Base-by-base conservation (phyloP, 2,113 vertebrate species). In the Eidolon helvum region DNA sequence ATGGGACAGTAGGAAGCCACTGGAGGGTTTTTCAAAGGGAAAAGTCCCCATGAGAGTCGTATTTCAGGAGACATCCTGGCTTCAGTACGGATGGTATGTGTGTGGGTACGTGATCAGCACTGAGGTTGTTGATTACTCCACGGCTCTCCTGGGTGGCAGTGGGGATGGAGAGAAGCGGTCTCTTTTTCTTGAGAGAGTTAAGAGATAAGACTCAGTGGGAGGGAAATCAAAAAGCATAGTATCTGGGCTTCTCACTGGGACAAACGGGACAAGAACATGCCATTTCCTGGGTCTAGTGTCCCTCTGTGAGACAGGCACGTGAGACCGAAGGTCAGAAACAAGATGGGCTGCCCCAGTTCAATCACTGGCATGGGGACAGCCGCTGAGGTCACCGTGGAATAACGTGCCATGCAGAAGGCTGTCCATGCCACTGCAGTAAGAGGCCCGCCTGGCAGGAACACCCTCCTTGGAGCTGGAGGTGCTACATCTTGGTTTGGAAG, bases 221-320 rank as follows among this genome's bases (percentile, higher is more conserved):
- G 22, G 38, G 8, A 28, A 43, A 65, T n/a, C 3, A 33, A 2
- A 48, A 86, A 66, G 30, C 1, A 7, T 0, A 59, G 35, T 8
- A 26, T 57, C 48, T 45, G 68, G 75, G 92, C 35, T 89, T 63
- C 75, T n/a, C 4, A 0, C 45, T 9, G 11, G 77, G 45, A 45
- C 5, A 30, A 43, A 65, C 19, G 19, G 71, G 66, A 24, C 79
- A 59, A 28, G 22, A 14, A 22, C 7, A 22, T 4, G 35, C 69
- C 57, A 10, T 14, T 30, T 66, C 66, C 22, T 38, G 40, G 68
- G 43, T 12, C n/a, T 48, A 8, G 16, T 4, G 59, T 43, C 14
- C 21, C 14, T 11, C 1, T 7, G 22, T 0, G 0, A 40, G 10
- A 50, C 22, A 5, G 35, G 10, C 19, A 55, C 0, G 5, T 35